Evolutionary conservation across 2,888 invertebrate species (phyloP).

Genomic region (Cacoxenus indagator): DNA sequence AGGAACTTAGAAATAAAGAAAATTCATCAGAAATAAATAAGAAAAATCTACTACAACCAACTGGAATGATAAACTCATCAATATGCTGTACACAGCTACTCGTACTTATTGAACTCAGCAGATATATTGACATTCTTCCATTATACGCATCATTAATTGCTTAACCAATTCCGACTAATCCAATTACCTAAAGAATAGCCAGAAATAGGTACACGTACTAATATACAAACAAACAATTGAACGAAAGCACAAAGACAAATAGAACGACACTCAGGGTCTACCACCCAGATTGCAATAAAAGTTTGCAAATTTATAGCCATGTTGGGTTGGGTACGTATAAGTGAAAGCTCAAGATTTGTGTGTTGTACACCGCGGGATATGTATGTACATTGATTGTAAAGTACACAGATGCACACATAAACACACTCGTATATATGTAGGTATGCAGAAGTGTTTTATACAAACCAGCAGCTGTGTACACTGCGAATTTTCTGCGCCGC

Average conservation of each 20-base stretch:
- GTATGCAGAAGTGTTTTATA: too few relatives aligned
- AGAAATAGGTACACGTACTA: neutral
- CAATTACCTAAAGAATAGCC: neutral
- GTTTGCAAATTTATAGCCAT: neutral
- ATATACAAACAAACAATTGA: neutral
- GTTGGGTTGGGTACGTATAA: neutral
- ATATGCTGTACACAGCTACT: neutral
- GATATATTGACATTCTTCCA: neutral
- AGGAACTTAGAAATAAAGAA: too few relatives aligned
- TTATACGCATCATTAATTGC: slow-evolving; percentile 13
- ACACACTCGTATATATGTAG: too few relatives aligned
- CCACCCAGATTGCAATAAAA: neutral
- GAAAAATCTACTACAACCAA: too few relatives aligned
- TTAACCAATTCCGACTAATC: neutral
- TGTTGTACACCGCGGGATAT: neutral
- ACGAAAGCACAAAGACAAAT: neutral
- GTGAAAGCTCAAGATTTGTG: neutral
- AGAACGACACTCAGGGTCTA: too few relatives aligned
- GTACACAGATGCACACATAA: neutral
- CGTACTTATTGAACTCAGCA: neutral
- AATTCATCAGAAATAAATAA: too few relatives aligned
- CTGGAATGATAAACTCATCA: neutral
- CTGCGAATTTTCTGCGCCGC: neutral
- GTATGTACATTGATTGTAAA: neutral
- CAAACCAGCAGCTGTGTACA: slow-evolving; percentile 9